A percentile compares a stretch with the other conserved stretches of the same genome.
phyloP scores from a whole-genome alignment of 53 echinoderm and acorn worm species.

The Zoroaster sp. region DNA sequence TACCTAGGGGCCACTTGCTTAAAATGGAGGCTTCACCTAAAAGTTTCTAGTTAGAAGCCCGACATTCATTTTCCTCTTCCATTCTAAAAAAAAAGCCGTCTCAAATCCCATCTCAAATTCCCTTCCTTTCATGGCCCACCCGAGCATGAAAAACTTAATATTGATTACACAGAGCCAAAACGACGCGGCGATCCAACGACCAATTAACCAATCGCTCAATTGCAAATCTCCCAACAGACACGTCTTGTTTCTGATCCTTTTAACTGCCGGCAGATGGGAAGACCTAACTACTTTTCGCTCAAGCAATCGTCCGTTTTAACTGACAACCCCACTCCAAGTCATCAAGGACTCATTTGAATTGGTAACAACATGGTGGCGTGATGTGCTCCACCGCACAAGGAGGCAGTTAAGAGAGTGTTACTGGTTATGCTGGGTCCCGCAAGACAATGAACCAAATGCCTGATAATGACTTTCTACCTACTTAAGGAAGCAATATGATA shows the following conservation, averaged over 20 bases:
- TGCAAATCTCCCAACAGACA: not conserved
- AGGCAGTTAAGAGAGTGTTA: not conserved
- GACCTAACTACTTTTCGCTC: not conserved
- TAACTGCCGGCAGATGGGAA: not conserved
- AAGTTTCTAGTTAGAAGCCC: too few species aligned
- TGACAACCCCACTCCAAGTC: conserved; percentile 49
- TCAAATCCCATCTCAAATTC: not conserved
- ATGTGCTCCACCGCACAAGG: not conserved
- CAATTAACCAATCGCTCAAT: not conserved
- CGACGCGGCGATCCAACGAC: not conserved
- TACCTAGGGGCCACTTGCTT: too few species aligned
- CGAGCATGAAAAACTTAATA: not conserved
- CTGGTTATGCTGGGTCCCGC: not conserved
- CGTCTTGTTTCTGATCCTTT: not conserved
- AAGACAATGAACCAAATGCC: not conserved
- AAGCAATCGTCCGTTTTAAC: conserved; percentile 8
- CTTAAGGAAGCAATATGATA: conserved; percentile 25
- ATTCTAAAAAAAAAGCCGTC: too few species aligned
- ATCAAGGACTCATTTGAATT: conserved; percentile 32
- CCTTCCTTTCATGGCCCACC: not conserved
- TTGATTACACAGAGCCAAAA: not conserved
- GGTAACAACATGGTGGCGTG: not conserved
- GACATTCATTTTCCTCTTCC: too few species aligned
- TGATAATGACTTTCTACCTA: conserved; percentile 28
- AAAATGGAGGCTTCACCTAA: too few species aligned